Base-by-base conservation (phyloP, 2,797 vertebrate species). In the Amphiprion clarkii region DNA sequence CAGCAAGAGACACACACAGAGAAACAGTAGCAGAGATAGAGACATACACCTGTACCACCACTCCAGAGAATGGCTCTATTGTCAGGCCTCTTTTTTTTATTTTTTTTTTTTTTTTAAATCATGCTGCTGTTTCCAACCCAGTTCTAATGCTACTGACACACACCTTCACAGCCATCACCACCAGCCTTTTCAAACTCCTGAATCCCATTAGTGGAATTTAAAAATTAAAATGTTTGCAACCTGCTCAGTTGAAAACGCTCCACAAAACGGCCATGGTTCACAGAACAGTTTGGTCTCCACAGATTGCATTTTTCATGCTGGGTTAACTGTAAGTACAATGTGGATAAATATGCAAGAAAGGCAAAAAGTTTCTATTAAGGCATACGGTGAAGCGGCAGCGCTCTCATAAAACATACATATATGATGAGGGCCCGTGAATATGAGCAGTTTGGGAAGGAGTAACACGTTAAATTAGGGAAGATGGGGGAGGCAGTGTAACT, bases 191-290 rank as follows among this genome's bases (percentile, higher is more conserved):
- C 16, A 68, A 78, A 71, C 72, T 78, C 59, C 55, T 27, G 21
- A 66, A 85, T 78, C 74, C 81, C 88, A 88, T 91, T 89, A 87
- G 76, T 33, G 29, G 66, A 62, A 89, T 86, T 87, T 85, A 89
- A 92, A 90, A 89, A 87, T 89, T 74, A 5, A 89, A 90, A 83
- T 68, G 77, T 89, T 87, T 88, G 70, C 84, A 81, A 71, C 63
- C 67, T 62, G 65, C 79, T 79, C 6, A 1, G 42, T 23, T 67
- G 69, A 56, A 83, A 85, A 76, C 54, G 46, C 56, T 12, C 69
- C 60, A 55, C 67, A 76, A 82, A 90, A 86, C 51, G 63, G 63
- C 64, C 58, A 49, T 0, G 55, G 73, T 77, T 83, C 69, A 59
- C 5, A 39, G 51, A 83, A 61, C 65, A 12, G 65, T 70, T 76